Evolutionary conservation across 2,888 invertebrate genomes (phyloP).

Genomic region (Tineola bisselliella): DNA sequence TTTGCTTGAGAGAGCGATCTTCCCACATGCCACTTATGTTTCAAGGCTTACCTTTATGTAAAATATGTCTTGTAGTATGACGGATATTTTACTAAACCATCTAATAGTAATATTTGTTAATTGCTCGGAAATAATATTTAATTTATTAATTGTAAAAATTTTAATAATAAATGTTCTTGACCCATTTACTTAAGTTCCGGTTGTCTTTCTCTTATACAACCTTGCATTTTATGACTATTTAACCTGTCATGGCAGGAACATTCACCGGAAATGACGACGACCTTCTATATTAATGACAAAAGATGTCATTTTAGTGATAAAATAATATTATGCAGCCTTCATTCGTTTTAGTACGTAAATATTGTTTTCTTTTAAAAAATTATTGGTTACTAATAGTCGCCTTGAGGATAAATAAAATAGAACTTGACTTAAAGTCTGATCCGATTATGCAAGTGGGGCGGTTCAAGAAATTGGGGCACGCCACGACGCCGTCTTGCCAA

Average conservation of each 20-base stretch:
- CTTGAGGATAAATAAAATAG: conserved; percentile 5
- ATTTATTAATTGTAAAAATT: too few relatives aligned
- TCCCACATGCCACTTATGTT: not conserved
- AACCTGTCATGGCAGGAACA: not conserved
- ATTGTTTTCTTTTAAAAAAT: too few relatives aligned
- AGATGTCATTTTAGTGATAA: not conserved
- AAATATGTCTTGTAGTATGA: not conserved
- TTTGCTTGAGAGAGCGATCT: conserved; percentile 17
- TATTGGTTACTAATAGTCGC: not conserved
- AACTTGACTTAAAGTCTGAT: conserved; percentile 17
- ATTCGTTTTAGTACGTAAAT: too few relatives aligned
- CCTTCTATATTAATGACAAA: not conserved
- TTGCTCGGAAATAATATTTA: too few relatives aligned
- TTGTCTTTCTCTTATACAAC: conserved; percentile 22
- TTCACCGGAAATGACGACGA: conserved; percentile 2
- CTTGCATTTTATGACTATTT: conserved; percentile 1
- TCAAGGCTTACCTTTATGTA: not conserved
- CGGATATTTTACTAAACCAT: not conserved
- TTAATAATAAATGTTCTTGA: conserved; percentile 23
- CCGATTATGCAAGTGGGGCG: conserved; percentile 22
- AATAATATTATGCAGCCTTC: too few relatives aligned
- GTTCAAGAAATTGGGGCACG: conserved; percentile 32
- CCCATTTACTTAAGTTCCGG: conserved; percentile 32
- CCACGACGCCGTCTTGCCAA: conserved; percentile 35
- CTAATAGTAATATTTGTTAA: too few relatives aligned